Conservation (phyloP, 2,113 vertebrate genomes). For the Scytalopus superciliaris region DNA sequence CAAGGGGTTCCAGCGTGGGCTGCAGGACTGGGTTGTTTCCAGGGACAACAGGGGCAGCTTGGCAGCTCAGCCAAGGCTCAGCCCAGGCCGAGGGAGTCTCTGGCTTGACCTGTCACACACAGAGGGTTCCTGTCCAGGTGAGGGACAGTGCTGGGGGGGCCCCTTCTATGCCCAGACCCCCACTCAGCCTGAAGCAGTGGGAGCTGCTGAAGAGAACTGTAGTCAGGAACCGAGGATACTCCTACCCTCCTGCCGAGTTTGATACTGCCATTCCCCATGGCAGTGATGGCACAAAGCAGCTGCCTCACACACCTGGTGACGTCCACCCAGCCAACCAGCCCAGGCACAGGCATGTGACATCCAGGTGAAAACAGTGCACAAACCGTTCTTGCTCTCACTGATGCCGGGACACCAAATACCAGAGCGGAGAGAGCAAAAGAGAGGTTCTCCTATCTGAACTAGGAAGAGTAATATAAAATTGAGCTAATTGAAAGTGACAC, state of each 20-base stretch:
- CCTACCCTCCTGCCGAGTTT: rapidly evolving
- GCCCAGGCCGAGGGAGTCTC: rapidly evolving
- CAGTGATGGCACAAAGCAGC: not conserved
- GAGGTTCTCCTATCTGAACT: not conserved
- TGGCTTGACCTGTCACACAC: rapidly evolving
- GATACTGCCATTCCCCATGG: rapidly evolving
- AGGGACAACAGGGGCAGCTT: rapidly evolving
- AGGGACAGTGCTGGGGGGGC: rapidly evolving
- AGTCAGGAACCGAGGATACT: rapidly evolving
- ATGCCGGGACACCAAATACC: rapidly evolving
- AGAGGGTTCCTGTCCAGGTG: not conserved
- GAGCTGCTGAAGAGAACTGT: not conserved
- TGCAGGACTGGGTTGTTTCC: not conserved
- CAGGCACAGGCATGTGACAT: rapidly evolving
- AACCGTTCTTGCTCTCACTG: not conserved
- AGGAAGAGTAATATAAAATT: not conserved
- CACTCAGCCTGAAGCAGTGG: rapidly evolving
- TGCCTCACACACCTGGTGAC: rapidly evolving
- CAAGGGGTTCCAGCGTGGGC: not conserved
- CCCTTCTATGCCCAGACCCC: not conserved
- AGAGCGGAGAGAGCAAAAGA: not conserved
- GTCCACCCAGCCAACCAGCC: not conserved
- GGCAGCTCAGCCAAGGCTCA: not conserved
- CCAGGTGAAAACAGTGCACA: rapidly evolving
- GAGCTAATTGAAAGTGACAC: not conserved